Base-by-base conservation (phyloP, 1,140 invertebrate species). In the Lucilia sericata region DNA sequence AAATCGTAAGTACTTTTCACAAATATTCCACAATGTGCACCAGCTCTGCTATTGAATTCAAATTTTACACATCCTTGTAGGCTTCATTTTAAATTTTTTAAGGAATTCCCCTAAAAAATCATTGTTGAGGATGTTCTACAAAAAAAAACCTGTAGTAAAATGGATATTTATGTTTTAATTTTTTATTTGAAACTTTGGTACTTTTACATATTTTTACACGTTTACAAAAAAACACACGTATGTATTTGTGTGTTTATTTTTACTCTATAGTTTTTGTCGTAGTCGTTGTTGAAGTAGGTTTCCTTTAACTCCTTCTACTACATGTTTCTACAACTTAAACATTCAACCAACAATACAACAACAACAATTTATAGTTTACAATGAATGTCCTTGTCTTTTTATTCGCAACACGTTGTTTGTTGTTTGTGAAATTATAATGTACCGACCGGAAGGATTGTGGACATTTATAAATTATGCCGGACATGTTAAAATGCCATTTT, bases 381-480 rank as follows among this genome's bases (percentile, higher is more conserved):
- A 12, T 60, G 17, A n/a, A 60, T 70, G 65, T 70, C 65, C 65
- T 70, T 70, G n/a, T 70, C 65, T 19, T 70, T 70, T 70, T 21
- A 70, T 70, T 70, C 65, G 65, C 65, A 21, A 19, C 19, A 70
- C 65, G n/a, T 70, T 70, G 65, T 60, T 60, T 60, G 55, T 60
- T 60, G 55, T 70, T 25, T 70, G 65, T 21, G 21, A 70, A 70
- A 25, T 70, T 19, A 70, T 70, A 70, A 70, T 70, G 19, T 70
- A 9, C 65, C 65, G 47, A 21, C 65, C 65, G 76, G 47, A 80
- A 80, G 76, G 76, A 80, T 80, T 80, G 76, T 80, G 76, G 36
- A 80, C 76, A 80, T 80, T 80, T 80, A 80, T 80, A 80, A 80
- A 80, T 80, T 80, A 80, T 80, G 76, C 76, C 76, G 76, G 76